Evolutionary conservation across 2,113 vertebrate species (phyloP), one percentile per base, ranked within the genome.

Genomic region (Morone saxatilis): DNA sequence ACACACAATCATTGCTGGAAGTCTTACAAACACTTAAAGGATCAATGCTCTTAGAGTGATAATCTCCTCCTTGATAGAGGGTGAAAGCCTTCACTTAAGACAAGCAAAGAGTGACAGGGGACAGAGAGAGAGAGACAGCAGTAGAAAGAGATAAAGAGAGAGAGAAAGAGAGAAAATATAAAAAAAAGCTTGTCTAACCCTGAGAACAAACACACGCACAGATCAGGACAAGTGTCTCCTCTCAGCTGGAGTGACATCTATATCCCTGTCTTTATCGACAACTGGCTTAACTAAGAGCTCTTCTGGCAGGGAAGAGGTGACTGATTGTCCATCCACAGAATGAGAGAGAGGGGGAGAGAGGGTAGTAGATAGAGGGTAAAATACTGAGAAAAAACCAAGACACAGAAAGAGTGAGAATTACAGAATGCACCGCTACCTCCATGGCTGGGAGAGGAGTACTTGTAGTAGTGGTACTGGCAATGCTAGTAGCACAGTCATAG

Each of bases 21-120:
- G 88, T 75, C 85, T 60, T 74, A 71, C 84, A 86, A 90, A 90
- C 75, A 87, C 82, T 84, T 87, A 86, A 72, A 62, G 91, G 90
- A 96, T 96, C 95, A 94, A 94, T 94, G 94, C 88, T 81, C 86
- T 80, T 83, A 91, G 91, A 93, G 94, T 87, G 94, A 96, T 96
- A 95, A 96, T 96, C 94, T 95, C 89, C 86, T 89, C 91, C 94
- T 94, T 96, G 95, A 97, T 94, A 95, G 96, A 96, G 91, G 93
- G 91, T 88, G 91, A 88, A 84, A 88, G 51, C 92, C 94, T 95
- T 95, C 91, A 53, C 92, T 90, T 89, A 73, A 91, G 72, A 91
- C 86, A 84, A 85, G 93, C 88, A 89, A 87, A 88, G 78, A 90
- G 89, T 94, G 83, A 88, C 76, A 77, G 54, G 65, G 68, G 48